Percentiles rank a stretch among this genome's conserved stretches.
These are phyloP conservation scores for Barypeithes pellucidus DNA, from an alignment of 2,888 invertebrate species.

Conservation along the genomic window DNA sequence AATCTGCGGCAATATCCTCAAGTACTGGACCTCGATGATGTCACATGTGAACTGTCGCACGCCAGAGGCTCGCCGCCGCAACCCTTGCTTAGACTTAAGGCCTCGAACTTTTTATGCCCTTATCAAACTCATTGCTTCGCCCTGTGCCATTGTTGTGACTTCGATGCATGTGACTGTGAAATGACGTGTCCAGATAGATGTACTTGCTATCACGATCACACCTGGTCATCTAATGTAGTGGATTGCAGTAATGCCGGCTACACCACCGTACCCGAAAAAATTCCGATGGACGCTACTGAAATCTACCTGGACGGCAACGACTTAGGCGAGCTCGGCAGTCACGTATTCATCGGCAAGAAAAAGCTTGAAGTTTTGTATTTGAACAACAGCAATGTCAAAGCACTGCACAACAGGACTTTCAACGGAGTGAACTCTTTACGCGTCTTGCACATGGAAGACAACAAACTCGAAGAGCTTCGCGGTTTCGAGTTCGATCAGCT, in stretches of 20 bases:
- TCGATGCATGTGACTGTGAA: slow-evolving; percentile 93
- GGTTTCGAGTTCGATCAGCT: slow-evolving; percentile 87
- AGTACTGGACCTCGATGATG: slow-evolving; percentile 85
- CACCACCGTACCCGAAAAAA: slow-evolving; percentile 82
- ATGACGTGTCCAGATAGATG: slow-evolving; percentile 92
- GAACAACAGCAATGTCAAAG: slow-evolving; percentile 84
- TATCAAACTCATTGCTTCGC: slow-evolving; percentile 90
- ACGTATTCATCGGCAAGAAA: slow-evolving; percentile 90
- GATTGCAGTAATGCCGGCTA: slow-evolving; percentile 86
- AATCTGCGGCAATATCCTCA: slow-evolving; percentile 83
- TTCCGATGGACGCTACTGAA: slow-evolving; percentile 93
- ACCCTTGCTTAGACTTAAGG: slow-evolving; percentile 79
- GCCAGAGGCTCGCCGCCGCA: slow-evolving; percentile 76
- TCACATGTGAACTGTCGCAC: slow-evolving; percentile 84
- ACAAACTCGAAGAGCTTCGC: slow-evolving; percentile 80
- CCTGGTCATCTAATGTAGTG: slow-evolving; percentile 89
- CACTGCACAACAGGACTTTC: slow-evolving; percentile 87
- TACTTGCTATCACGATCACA: slow-evolving; percentile 90
- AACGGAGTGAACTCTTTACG: slow-evolving; percentile 84
- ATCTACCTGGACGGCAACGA: slow-evolving; percentile 89
- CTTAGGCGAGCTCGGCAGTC: slow-evolving; percentile 84
- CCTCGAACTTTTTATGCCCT: slow-evolving; percentile 86
- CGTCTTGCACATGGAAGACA: slow-evolving; percentile 85
- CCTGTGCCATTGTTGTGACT: slow-evolving; percentile 91
- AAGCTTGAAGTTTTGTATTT: slow-evolving; percentile 84